Evolutionary conservation across 2,113 vertebrate genomes (phyloP), one percentile per base, ranked within the genome.

Genomic region (Gyps fulvus): DNA sequence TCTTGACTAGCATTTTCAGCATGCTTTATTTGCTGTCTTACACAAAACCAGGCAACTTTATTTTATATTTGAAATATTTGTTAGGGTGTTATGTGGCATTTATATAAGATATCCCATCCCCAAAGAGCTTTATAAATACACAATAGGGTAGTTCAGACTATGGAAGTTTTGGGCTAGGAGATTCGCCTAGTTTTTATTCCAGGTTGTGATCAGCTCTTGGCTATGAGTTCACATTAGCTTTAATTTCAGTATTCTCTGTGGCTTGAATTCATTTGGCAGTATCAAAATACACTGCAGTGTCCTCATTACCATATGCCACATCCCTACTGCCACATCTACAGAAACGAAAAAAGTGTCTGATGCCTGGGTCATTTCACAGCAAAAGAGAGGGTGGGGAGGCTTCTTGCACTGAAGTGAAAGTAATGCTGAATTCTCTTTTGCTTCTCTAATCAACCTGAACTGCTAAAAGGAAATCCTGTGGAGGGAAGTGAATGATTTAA

Each of bases 1-100:
- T 87, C 40, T 54, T 85, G n/a, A 80, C 58, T 93, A 45, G 50
- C 79, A 16, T 92, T 96, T 95, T 90, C 89, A 97, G 83, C 78
- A 58, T 78, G 52, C 83, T 94, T 79, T 82, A 23, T 92, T 79
- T 94, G 81, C 87, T 95, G 94, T 52, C 50, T 52, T 52, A 52
- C 50, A 27, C 25, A 52, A 52, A 27, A 27, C 25, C 25, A 9
- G 50, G 50, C 50, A 52, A 52, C 50, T 16, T 52, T 52, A 52
- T 52, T 52, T 27, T 52, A 52, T 52, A 52, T 52, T 27, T 27
- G 50, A 52, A 52, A 52, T 52, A 89, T 66, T 95, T 89, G 7
- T 91, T 97, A 88, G 85, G 55, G 15, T 94, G 25, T 87, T 87
- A 66, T 42, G 7, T 95, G 81, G 20, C 65, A 62, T 84, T 94